Base-by-base conservation (phyloP, 2,113 vertebrate genomes). In the Microtus montanus region DNA sequence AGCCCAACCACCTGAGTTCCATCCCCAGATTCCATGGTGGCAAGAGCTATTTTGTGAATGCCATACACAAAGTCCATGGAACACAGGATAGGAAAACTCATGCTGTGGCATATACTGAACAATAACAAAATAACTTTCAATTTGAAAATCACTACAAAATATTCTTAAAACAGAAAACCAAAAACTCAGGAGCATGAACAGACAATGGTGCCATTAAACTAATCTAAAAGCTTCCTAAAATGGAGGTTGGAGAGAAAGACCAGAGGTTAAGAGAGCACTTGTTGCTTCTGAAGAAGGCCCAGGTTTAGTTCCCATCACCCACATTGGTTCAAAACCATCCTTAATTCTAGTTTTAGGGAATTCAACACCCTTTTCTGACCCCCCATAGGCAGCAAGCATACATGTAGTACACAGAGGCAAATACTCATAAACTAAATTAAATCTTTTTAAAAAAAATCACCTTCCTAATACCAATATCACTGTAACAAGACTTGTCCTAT, bases 401-500 rank as follows among this genome's bases (percentile, higher is more conserved):
- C 8, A 30, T 44, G 26, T 26, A 38, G 82, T 47, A 44, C 61
- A 84, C 82, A 44, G 38, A 66, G 82, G 82, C 61, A 47, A 47
- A 66, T 7, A 66, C 58, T 30, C 41, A 33, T 28, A 66, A 28
- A 47, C 22, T 47, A 85, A 85, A 33, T 22, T 47, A 85, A 41
- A 83, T 41, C n/a, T 83, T 83, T 17, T 1, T 7, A 54, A 66
- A 85, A 33, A 64, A 5, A 26, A 66, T 20, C 15, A 85, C 14
- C 33, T 14, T 41, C 58, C 71, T 66, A 93, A 94, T 92, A 71
- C 44, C 64, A 91, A 80, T 7, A 52, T 49, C 96, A 97, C 95
- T 98, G 95, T 97, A 97, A 98, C 94, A 96, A 96, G 97, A 97
- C 96, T 97, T 95, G 97, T 96, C 97, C 96, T 95, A 92, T 94